phyloP scores from a whole-genome alignment of 2,797 vertebrate species.

The Micromesistius poutassou region DNA sequence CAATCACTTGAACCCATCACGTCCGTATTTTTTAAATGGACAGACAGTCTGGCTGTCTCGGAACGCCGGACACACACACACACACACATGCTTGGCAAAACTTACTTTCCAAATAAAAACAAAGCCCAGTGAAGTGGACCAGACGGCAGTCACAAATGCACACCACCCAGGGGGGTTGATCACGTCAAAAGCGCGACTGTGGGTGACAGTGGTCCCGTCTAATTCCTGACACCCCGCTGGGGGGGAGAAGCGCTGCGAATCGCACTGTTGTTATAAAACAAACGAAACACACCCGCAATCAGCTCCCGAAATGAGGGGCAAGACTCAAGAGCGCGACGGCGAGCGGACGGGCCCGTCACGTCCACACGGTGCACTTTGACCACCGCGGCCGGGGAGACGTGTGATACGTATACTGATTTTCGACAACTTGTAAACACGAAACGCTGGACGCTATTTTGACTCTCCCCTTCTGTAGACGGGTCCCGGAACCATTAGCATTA shows the following conservation, averaged over 20 bases:
- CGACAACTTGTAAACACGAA: constrained; percentile 61
- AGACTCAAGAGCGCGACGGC: not conserved
- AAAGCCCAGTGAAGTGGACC: not conserved
- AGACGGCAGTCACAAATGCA: constrained; percentile 5
- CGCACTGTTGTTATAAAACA: constrained; percentile 6
- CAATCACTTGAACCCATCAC: constrained; percentile 44
- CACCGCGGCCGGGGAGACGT: not conserved
- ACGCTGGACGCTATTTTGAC: constrained; percentile 48
- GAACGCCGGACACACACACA: not conserved
- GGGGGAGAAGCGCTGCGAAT: constrained; percentile 23
- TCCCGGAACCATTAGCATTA: constrained; percentile 34
- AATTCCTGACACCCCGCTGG: constrained; percentile 61
- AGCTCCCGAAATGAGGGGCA: too few relatives aligned
- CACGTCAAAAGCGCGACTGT: constrained; percentile 28
- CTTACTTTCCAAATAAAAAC: not conserved
- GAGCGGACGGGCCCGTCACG: not conserved
- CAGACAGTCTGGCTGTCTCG: not conserved
- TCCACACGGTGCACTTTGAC: not conserved
- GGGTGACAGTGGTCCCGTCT: constrained; percentile 61
- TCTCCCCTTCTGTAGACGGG: constrained; percentile 52
- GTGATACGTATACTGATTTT: constrained; percentile 9
- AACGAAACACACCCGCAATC: constrained; percentile 7
- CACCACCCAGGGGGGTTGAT: constrained; percentile 15
- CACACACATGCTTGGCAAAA: not conserved
- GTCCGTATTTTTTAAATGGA: constrained; percentile 42